Evolutionary conservation across 2,797 vertebrate genomes (phyloP), one percentile per base, ranked within the genome.

Genomic region (Bucorvus abyssinicus): DNA sequence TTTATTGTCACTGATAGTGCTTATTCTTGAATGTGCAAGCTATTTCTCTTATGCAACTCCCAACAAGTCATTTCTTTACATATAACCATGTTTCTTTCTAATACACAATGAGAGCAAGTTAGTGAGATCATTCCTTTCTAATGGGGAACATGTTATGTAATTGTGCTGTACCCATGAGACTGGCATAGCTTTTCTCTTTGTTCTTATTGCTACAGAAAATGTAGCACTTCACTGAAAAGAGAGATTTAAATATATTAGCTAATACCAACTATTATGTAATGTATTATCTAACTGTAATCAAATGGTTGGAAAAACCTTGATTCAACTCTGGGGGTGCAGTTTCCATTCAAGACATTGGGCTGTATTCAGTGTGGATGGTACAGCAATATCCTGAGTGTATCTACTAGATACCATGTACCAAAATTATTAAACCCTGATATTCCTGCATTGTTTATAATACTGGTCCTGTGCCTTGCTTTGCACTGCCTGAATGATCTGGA

Each of bases 21-120:
- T 97, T 83, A 76, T 97, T 96, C 90, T 94, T 95, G 91, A 92
- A 96, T 40, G 52, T 94, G 79, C 71, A 50, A 64, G 22, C 27
- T 59, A 6, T 52, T 89, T 88, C 57, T 85, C 36, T 73, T 49
- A 60, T 5, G 10, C 12, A 6, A 14, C 50, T 86, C 55, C 42
- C 55, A 81, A 7, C 13, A 96, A 96, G 90, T 95, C 1, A 94
- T 73, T 73, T 93, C 40, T 91, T 89, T 68, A 52, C 18, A 47
- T 65, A 30, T 57, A 84, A 64, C 12, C 26, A 44, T n/a, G 63
- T 24, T 52, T 20, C 32, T 87, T 87, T 84, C 68, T 49, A 21
- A 52, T 70, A 19, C 63, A 90, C 50, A 61, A 26, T 49, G 32
- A 40, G 32, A 92, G 69, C 49, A 91, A 86, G 42, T 91, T 75